phyloP scores from a whole-genome alignment of 2,113 vertebrate genomes.

The Pterocles gutturalis region DNA sequence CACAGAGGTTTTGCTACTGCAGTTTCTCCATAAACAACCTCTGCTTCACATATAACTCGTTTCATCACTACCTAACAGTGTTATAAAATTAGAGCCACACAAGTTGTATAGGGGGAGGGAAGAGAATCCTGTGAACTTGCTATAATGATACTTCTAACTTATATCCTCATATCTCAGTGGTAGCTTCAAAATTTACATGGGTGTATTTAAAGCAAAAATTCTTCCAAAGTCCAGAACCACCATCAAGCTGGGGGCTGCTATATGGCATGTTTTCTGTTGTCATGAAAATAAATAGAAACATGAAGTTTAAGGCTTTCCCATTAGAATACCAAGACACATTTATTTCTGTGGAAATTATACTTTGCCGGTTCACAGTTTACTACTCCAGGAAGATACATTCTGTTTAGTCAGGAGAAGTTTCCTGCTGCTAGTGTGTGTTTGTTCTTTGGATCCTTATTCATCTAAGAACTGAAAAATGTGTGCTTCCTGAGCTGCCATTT shows the following conservation, averaged over 20 bases:
- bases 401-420: slow-evolving; percentile 53
- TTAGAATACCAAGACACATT: neutral
- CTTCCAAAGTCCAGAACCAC: neutral
- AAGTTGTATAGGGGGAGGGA: too few species aligned
- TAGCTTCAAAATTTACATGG: neutral
- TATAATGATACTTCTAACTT: neutral
- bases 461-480: slow-evolving; percentile 46
- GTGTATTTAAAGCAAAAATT: neutral
- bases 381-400: slow-evolving; percentile 29
- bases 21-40: neutral
- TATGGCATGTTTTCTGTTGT: rapidly evolving
- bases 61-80: rapidly evolving
- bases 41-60: neutral
- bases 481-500: slow-evolving; percentile 68
- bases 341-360: neutral
- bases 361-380: slow-evolving; percentile 38
- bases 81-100: neutral
- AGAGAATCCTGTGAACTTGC: neutral
- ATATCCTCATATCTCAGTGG: neutral
- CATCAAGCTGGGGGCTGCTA: neutral
- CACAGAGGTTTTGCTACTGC: neutral
- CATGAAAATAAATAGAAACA: neutral
- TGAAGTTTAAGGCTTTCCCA: neutral
- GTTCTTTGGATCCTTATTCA: slow-evolving; percentile 66
- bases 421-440: slow-evolving; percentile 60